A percentile compares a stretch with the other conserved stretches of the same genome.
phyloP scores from a whole-genome alignment of 2,113 vertebrate species.

The Anser brachyrhynchus region DNA sequence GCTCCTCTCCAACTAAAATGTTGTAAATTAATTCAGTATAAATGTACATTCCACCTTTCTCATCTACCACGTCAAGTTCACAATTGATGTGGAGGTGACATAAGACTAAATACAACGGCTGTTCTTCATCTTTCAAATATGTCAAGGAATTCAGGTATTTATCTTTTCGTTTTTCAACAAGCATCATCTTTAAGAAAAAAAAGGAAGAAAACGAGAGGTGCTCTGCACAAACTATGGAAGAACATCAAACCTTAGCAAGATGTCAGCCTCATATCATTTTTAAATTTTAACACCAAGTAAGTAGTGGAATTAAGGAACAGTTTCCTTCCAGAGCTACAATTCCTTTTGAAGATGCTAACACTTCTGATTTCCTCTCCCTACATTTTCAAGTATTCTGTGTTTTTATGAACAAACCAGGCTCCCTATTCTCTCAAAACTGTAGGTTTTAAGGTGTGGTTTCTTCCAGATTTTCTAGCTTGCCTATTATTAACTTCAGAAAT shows the following conservation, averaged over 20 bases:
- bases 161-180: background rate
- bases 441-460: background rate
- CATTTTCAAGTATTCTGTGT: background rate
- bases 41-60: background rate
- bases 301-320: background rate
- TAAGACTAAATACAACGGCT: background rate
- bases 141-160: background rate
- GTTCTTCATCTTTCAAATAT: background rate
- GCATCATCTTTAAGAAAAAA: background rate
- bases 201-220: background rate
- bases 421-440: background rate
- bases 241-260: background rate
- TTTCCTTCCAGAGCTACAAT: background rate
- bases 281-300: background rate
- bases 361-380: background rate
- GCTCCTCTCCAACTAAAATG: background rate
- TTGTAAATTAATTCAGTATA: background rate
- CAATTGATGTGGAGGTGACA: background rate
- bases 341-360: background rate
- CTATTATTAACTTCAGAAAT: background rate
- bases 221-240: background rate
- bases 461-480: background rate
- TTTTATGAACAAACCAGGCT: background rate
- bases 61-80: background rate
- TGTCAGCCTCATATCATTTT: background rate